Base-by-base conservation (phyloP, 2,888 invertebrate species). In the Desoria tigrina region DNA sequence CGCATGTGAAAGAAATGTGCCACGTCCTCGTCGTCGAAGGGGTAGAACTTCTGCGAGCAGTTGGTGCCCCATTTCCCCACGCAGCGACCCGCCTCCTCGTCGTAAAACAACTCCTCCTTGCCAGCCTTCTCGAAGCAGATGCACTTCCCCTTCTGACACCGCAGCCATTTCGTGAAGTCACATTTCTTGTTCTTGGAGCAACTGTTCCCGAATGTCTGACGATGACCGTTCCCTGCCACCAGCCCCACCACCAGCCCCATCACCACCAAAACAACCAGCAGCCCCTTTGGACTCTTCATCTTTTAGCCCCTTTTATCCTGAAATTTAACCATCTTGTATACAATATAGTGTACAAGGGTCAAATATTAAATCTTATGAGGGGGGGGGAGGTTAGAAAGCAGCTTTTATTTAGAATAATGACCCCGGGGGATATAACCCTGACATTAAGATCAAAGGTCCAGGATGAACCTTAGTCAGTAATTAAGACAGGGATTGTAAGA, bases 11-110 rank as follows among this genome's bases (percentile, higher is more conserved):
- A 71, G 26, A 67, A 64, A 24, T 61, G 55, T 23, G 60, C 50
- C n/a, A 57, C 59, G 16, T 70, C 67, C 42, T 69, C 69, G 45
- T 72, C 72, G 45, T 72, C 69, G 60, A 72, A 72, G 3, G 72
- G 72, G 42, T 56, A 72, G 51, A 72, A 72, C 28, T 64, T 71
- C 53, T 66, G 65, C 6, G 68, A 55, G 26, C 71, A 71, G 50
- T 71, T 62, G 7, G 71, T 68, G 9, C 65, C 65, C 16, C 58
- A 51, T 51, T 56, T 58, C 1, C 68, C 71, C 0, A 71, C 68
- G 28, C 71, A 71, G 16, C 66, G 24, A 32, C 66, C 62, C 23
- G 49, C 39, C 14, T 51, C 42, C 32, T 62, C 67, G 53, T 70
- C 70, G 37, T 65, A 67, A 58, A 51, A 63, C 23, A 64, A 63